These are phyloP conservation scores for Dreissena rostriformis DNA, from an alignment of 1,140 invertebrate genomes.

Conservation along the genomic window DNA sequence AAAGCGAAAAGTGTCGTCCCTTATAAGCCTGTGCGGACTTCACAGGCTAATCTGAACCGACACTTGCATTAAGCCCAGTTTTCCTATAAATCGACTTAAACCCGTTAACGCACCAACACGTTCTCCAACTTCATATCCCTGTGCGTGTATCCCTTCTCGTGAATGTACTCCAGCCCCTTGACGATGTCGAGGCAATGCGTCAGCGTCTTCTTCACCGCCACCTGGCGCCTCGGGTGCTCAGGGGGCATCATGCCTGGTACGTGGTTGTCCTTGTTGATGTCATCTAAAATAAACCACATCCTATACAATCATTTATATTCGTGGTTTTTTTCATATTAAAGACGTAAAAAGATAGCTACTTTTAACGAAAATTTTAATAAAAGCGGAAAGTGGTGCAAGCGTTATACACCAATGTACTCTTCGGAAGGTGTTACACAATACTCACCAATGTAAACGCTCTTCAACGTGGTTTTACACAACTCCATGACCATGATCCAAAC, in stretches of 20 bases:
- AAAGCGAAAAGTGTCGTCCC: too few species aligned
- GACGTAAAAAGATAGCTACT: too few species aligned
- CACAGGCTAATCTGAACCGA: too few species aligned
- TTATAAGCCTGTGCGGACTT: too few species aligned
- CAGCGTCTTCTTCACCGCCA: not conserved
- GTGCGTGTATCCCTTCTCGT: constrained; percentile 50
- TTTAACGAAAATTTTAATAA: too few species aligned
- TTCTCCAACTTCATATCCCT: constrained; percentile 53
- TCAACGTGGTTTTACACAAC: constrained; percentile 32
- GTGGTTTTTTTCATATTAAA: too few species aligned
- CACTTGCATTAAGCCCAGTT: too few species aligned
- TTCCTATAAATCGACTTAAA: too few species aligned
- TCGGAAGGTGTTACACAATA: not conserved
- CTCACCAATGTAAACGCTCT: constrained; percentile 23
- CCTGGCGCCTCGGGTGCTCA: not conserved
- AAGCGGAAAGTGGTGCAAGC: too few species aligned
- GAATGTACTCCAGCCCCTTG: constrained; percentile 31
- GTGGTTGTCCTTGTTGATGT: not conserved
- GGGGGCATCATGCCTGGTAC: constrained; percentile 17
- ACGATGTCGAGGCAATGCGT: constrained; percentile 27
- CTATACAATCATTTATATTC: too few species aligned
- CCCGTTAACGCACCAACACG: constrained; percentile 23
- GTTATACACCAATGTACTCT: too few species aligned
- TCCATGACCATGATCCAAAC: constrained; percentile 52
- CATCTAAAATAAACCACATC: too few species aligned